Conservation (phyloP, 2,797 vertebrate genomes). For the Harpagifer antarcticus region DNA sequence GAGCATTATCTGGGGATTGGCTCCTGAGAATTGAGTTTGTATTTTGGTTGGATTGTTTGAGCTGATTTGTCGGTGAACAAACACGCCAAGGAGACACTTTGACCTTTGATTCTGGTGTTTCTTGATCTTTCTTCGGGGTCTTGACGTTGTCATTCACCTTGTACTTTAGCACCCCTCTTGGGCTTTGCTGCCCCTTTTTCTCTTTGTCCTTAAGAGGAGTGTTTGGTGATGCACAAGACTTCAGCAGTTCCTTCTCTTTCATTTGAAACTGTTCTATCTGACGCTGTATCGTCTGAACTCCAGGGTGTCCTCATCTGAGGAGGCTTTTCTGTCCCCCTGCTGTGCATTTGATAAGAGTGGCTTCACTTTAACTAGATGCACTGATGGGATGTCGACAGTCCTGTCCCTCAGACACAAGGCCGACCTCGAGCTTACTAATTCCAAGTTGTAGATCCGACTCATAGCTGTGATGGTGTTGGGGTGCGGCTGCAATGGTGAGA, state of each 20-base stretch:
- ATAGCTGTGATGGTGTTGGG: slow-evolving; percentile 76
- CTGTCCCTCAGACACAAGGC: slow-evolving; percentile 77
- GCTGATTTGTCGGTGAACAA: slow-evolving; percentile 49
- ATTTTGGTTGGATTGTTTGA: slow-evolving; percentile 59
- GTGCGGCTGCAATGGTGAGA: slow-evolving; percentile 66
- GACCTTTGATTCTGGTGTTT: slow-evolving; percentile 23
- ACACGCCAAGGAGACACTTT: slow-evolving; percentile 36
- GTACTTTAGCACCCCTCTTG: slow-evolving; percentile 49
- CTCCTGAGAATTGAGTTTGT: slow-evolving; percentile 52
- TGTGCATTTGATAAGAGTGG: slow-evolving; percentile 60
- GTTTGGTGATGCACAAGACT: slow-evolving; percentile 44
- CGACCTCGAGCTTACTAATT: slow-evolving; percentile 75
- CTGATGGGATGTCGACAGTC: slow-evolving; percentile 64
- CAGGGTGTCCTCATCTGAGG: slow-evolving; percentile 67
- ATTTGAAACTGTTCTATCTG: slow-evolving; percentile 83
- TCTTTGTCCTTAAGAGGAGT: slow-evolving; percentile 47
- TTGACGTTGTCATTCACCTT: slow-evolving; percentile 49
- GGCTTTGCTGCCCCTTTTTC: slow-evolving; percentile 48
- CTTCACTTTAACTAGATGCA: slow-evolving; percentile 76
- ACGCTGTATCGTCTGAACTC: slow-evolving; percentile 78
- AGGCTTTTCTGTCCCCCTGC: slow-evolving; percentile 53
- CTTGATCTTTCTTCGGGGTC: slow-evolving; percentile 40
- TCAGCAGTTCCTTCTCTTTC: slow-evolving; percentile 76
- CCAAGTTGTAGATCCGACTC: slow-evolving; percentile 86
- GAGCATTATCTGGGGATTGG: slow-evolving; percentile 66